A percentile compares a stretch with the other conserved stretches of the same genome.
These are phyloP conservation scores for Polydrusus tereticollis DNA, from an alignment of 2,888 invertebrate genomes.

Conservation along the genomic window DNA sequence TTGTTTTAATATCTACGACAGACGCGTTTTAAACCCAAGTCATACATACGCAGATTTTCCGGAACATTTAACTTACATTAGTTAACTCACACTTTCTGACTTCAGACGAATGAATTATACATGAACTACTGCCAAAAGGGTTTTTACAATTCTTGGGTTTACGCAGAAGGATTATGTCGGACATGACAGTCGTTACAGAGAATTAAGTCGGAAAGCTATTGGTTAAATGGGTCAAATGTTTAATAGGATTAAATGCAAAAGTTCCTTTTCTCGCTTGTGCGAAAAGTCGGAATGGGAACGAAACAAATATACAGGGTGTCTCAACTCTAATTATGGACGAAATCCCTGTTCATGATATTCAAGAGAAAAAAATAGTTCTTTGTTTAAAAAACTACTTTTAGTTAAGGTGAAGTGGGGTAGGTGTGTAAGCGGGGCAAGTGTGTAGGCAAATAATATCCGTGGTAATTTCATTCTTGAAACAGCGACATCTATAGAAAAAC, in stretches of 20 bases:
- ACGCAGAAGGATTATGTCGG: conserved; percentile 6
- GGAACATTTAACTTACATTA: background rate
- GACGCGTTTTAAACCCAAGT: background rate
- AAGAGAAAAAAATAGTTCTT: too few species aligned
- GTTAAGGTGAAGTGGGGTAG: too few species aligned
- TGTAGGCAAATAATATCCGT: too few species aligned
- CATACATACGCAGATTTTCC: background rate
- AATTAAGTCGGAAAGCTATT: conserved; percentile 6
- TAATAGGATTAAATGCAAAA: background rate
- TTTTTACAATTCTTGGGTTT: conserved; percentile 10
- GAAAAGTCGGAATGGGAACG: background rate
- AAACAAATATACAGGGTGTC: background rate
- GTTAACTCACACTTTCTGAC: background rate
- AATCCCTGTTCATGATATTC: too few species aligned
- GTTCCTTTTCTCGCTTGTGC: background rate
- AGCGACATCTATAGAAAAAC: too few species aligned
- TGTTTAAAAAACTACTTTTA: too few species aligned
- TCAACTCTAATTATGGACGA: too few species aligned
- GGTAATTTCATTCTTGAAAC: too few species aligned
- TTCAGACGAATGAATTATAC: conserved; percentile 5
- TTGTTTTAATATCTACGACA: background rate
- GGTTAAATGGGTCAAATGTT: conserved; percentile 13
- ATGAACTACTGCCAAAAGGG: conserved; percentile 10
- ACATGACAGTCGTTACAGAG: background rate
- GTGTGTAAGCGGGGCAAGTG: too few species aligned